Percentiles rank a stretch among this genome's conserved stretches.
Evolutionary conservation across 2,797 vertebrate species (phyloP).

Genomic region (Acestrorhynchus altus): DNA sequence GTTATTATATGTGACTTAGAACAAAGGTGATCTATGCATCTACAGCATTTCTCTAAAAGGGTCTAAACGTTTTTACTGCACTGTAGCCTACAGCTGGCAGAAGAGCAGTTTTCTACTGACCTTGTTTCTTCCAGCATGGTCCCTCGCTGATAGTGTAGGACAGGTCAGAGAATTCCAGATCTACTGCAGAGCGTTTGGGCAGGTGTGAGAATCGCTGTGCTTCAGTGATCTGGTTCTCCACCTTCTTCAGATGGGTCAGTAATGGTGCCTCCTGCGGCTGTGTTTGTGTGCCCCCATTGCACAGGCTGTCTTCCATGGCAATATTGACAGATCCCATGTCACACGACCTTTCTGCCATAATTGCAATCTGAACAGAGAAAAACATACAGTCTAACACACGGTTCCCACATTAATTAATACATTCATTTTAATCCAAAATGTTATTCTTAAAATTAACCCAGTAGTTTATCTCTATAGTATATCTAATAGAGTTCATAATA

Average conservation of each 20-base stretch:
- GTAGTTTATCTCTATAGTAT: too few species aligned
- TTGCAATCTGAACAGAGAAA: slow-evolving; percentile 34
- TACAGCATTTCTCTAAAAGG: background rate
- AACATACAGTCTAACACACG: background rate
- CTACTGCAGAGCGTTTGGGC: slow-evolving; percentile 87
- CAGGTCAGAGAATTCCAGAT: slow-evolving; percentile 89
- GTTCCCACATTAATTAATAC: background rate
- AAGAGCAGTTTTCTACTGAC: slow-evolving; percentile 65
- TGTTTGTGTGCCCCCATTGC: slow-evolving; percentile 57
- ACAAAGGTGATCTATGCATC: background rate
- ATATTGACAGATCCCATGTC: slow-evolving; percentile 68
- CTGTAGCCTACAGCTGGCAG: background rate
- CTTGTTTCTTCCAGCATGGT: slow-evolving; percentile 83
- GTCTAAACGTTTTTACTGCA: background rate
- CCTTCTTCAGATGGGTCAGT: slow-evolving; percentile 70
- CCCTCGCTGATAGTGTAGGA: slow-evolving; percentile 92
- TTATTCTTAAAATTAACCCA: too few species aligned
- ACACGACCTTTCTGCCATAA: slow-evolving; percentile 70
- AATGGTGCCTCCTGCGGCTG: slow-evolving; percentile 64
- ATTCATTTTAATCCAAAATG: too few species aligned
- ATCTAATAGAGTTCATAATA: too few species aligned
- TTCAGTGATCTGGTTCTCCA: slow-evolving; percentile 73
- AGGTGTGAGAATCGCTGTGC: slow-evolving; percentile 87
- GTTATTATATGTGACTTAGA: background rate
- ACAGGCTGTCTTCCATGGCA: slow-evolving; percentile 67